Conservation (phyloP, 2,113 vertebrate genomes). For the Cheirogaleus medius region DNA sequence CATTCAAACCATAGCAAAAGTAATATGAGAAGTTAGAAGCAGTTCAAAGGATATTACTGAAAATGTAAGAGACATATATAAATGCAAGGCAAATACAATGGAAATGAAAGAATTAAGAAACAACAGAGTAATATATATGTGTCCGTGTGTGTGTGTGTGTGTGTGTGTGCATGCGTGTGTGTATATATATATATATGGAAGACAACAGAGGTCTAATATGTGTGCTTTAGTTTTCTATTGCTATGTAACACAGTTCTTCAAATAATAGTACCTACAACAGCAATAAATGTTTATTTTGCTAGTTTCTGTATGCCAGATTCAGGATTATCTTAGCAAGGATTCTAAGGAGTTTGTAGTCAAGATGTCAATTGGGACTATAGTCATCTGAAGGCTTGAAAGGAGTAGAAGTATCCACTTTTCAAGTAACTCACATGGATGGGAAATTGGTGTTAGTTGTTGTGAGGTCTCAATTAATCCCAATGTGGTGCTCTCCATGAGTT, state of each 20-base stretch:
- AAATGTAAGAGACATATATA: neutral
- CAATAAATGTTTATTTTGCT: neutral
- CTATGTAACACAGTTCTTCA: neutral
- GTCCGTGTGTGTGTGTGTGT: too few species aligned
- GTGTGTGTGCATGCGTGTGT: too few species aligned
- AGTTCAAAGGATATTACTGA: neutral
- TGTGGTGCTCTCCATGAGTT: neutral
- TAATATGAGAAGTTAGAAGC: neutral
- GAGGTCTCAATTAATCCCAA: neutral
- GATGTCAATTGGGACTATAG: neutral
- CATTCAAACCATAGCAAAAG: neutral
- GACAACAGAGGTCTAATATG: neutral
- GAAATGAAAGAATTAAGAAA: neutral
- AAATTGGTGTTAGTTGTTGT: neutral
- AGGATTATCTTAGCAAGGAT: neutral
- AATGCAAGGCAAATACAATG: neutral
- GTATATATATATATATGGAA: too few species aligned
- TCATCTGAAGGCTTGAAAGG: neutral
- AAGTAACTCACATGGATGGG: neutral
- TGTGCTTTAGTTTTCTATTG: neutral
- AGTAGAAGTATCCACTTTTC: neutral
- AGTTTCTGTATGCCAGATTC: neutral
- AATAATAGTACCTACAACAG: neutral
- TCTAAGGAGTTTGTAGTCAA: neutral
- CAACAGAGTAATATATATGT: neutral